Conservation (phyloP, 2,888 invertebrate genomes). For the Ephialtes manifestator region DNA sequence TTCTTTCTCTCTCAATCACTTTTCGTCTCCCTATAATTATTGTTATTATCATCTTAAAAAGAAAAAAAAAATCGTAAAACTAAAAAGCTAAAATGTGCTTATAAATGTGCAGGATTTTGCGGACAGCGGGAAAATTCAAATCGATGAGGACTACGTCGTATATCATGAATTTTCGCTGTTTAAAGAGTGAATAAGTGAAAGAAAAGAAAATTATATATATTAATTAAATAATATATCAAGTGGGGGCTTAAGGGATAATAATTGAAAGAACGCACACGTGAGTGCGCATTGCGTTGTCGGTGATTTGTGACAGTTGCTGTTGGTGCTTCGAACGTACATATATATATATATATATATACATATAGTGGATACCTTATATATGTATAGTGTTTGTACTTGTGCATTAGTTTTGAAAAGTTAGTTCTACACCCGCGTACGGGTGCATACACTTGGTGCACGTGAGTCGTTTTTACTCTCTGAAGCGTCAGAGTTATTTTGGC, state of each 20-base stretch:
- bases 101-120: conserved; percentile 6
- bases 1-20: background rate
- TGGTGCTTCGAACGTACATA: conserved; percentile 30
- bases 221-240: background rate
- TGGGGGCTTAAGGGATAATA: conserved; percentile 2
- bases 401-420: conserved; percentile 26
- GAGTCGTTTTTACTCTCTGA: background rate
- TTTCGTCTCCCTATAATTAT: conserved; percentile 9
- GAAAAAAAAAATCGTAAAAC: background rate
- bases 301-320: conserved; percentile 49
- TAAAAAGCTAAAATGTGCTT: conserved; percentile 8
- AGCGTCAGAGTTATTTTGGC: background rate
- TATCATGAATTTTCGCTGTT: background rate
- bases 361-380: conserved; percentile 18
- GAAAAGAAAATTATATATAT: no score
- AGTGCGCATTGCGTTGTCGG: conserved; percentile 25
- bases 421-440: background rate
- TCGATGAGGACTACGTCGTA: background rate
- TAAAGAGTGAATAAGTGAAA: conserved; percentile 15
- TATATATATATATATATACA: conserved; percentile 17
- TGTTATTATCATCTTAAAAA: conserved; percentile 11
- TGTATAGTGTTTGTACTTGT: conserved; percentile 22
- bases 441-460: background rate
- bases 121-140: conserved; percentile 4
- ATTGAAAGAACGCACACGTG: conserved; percentile 24